phyloP scores from a whole-genome alignment of 2,113 vertebrate genomes.

The Archilochus colubris region DNA sequence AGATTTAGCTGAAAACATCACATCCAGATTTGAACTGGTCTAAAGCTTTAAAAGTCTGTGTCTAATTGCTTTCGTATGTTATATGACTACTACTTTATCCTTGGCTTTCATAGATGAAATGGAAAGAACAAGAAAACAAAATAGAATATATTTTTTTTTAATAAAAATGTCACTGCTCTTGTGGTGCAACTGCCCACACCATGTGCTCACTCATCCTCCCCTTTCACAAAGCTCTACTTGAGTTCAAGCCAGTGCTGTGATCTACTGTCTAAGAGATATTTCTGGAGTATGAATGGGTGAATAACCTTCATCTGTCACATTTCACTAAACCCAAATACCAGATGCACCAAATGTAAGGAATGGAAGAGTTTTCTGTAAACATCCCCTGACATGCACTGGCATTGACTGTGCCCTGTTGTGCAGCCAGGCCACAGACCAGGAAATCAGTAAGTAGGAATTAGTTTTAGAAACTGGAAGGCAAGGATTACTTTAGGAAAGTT shows the following conservation, averaged over 20 bases:
- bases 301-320: not conserved
- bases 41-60: not conserved
- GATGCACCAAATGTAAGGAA: not conserved
- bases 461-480: not conserved
- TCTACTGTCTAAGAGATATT: not conserved
- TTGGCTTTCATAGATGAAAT: not conserved
- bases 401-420: not conserved
- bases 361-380: not conserved
- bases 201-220: not conserved
- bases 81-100: not conserved
- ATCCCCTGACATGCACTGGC: rapidly evolving
- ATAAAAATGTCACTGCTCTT: not conserved
- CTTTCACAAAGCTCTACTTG: not conserved
- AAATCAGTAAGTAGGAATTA: not conserved
- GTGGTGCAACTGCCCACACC: not conserved
- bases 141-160: not conserved
- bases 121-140: not conserved
- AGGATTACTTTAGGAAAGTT: not conserved
- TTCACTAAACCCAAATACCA: not conserved
- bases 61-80: not conserved
- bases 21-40: not conserved
- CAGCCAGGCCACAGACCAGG: rapidly evolving
- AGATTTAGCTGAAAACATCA: not conserved
- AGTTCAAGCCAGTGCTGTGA: not conserved
- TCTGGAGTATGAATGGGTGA: not conserved